Conservation (phyloP, 2,797 vertebrate species). For the Darevskia nairensis region DNA sequence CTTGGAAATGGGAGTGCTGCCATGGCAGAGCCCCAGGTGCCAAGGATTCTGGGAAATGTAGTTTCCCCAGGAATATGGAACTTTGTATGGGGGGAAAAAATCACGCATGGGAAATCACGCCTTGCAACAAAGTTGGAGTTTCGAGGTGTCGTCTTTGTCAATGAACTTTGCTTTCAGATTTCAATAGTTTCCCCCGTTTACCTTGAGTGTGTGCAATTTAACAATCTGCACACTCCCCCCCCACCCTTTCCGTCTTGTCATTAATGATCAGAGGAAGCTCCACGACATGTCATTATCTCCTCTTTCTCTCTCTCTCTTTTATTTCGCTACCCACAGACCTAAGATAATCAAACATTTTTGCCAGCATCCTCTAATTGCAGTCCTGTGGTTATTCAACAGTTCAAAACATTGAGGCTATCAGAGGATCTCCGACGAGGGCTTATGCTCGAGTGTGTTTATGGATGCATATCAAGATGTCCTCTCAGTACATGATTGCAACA, state of each 20-base stretch:
- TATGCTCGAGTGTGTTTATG: conserved; percentile 62
- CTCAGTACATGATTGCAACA: conserved; percentile 56
- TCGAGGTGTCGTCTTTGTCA: not conserved
- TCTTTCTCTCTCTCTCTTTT: conserved; percentile 45
- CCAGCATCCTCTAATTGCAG: conserved; percentile 45
- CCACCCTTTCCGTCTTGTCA: not conserved
- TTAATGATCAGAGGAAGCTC: conserved; percentile 68
- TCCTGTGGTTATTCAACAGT: conserved; percentile 48
- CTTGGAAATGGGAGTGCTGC: not conserved
- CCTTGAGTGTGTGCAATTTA: conserved; percentile 61
- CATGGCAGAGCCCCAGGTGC: too few relatives aligned
- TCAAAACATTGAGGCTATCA: conserved; percentile 51
- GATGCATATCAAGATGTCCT: conserved; percentile 56
- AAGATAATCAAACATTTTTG: conserved; percentile 63
- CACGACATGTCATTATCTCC: conserved; percentile 61
- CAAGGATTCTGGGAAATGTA: not conserved
- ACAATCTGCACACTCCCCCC: conserved; percentile 27
- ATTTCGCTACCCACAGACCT: conserved; percentile 57
- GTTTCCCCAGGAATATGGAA: not conserved
- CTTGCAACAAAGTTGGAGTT: not conserved
- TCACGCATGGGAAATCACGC: not conserved
- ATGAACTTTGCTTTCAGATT: conserved; percentile 6
- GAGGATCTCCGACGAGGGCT: conserved; percentile 53
- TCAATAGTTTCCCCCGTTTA: conserved; percentile 27
- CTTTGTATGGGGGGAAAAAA: not conserved